phyloP scores from a whole-genome alignment of 2,797 vertebrate genomes.

The Rhynchonycteris naso region DNA sequence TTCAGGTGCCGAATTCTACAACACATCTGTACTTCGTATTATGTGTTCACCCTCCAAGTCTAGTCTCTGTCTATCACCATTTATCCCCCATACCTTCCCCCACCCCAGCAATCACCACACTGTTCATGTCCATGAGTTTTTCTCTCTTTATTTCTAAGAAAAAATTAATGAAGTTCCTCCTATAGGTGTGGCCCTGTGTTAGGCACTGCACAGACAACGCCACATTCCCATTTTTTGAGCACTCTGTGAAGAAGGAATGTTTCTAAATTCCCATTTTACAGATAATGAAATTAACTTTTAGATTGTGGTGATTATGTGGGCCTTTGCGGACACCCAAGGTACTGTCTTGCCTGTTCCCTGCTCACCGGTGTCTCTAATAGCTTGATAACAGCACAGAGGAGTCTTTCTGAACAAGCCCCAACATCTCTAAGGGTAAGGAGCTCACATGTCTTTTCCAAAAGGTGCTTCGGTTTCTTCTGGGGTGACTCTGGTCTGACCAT shows the following conservation, averaged over 20 bases:
- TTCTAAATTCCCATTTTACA: not conserved
- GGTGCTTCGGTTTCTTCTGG: not conserved
- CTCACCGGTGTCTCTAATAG: not conserved
- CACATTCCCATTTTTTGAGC: not conserved
- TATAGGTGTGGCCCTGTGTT: rapidly evolving
- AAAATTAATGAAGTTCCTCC: not conserved
- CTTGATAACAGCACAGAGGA: not conserved
- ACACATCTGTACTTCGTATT: too few relatives aligned
- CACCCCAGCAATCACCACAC: too few relatives aligned
- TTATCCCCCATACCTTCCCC: too few relatives aligned
- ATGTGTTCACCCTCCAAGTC: too few relatives aligned
- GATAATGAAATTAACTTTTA: not conserved
- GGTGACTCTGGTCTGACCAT: not conserved
- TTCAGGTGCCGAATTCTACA: too few relatives aligned
- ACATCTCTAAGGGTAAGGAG: not conserved
- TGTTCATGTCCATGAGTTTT: too few relatives aligned
- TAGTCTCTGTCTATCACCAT: too few relatives aligned
- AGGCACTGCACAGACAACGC: rapidly evolving
- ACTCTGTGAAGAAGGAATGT: not conserved
- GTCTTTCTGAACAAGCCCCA: not conserved
- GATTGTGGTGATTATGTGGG: not conserved
- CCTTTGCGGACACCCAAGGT: too few relatives aligned
- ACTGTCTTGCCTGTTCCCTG: not conserved
- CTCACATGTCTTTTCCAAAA: not conserved
- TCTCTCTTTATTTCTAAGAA: too few relatives aligned